These are phyloP conservation scores for Emberiza fucata DNA, from an alignment of 2,113 vertebrate genomes.

Conservation along the genomic window DNA sequence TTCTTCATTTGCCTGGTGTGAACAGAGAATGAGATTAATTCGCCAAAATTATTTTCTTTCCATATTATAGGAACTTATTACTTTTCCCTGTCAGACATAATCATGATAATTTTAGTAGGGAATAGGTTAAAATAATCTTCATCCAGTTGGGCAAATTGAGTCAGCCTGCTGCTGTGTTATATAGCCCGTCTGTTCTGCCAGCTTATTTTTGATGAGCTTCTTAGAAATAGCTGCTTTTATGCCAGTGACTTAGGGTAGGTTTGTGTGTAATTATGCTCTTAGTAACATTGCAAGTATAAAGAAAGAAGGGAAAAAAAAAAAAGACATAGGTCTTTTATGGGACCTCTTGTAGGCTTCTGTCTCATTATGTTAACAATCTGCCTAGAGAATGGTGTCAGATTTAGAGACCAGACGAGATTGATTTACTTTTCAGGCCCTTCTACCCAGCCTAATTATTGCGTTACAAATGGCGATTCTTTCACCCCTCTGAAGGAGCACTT, in stretches of 20 bases:
- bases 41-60: constrained; percentile 10
- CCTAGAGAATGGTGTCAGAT: constrained; percentile 74
- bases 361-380: constrained; percentile 81
- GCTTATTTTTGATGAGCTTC: constrained; percentile 57
- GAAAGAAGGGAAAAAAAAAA: background rate
- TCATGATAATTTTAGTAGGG: constrained; percentile 44
- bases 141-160: constrained; percentile 36
- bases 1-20: constrained; percentile 26
- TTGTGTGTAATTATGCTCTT: constrained; percentile 68
- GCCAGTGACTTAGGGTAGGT: constrained; percentile 46
- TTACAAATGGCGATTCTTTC: constrained; percentile 79
- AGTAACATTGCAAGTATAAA: constrained; percentile 64
- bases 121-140: constrained; percentile 61
- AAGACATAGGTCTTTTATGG: constrained; percentile 51
- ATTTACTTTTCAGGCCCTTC: constrained; percentile 78
- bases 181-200: constrained; percentile 64
- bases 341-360: constrained; percentile 70
- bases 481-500: constrained; percentile 73
- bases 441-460: constrained; percentile 76
- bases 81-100: constrained; percentile 49
- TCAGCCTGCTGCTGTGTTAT: constrained; percentile 40
- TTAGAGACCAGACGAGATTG: constrained; percentile 72
- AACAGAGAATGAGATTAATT: constrained; percentile 47
- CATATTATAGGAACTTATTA: background rate
- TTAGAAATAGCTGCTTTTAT: constrained; percentile 57